Conservation (phyloP, 2,888 invertebrate species). For the Plebejus argus region DNA sequence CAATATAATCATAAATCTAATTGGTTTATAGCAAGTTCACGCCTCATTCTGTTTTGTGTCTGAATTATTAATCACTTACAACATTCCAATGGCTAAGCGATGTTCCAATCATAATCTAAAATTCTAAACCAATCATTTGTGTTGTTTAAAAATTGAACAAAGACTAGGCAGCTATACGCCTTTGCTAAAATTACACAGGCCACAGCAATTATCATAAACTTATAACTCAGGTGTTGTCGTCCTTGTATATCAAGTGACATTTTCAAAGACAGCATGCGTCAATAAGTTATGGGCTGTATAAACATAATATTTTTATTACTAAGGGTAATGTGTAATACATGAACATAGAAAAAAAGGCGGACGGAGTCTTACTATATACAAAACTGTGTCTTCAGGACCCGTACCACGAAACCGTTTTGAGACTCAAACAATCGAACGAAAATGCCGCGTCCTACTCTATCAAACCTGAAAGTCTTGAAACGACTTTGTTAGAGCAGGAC, state of each 20-base stretch:
- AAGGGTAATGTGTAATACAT: no score
- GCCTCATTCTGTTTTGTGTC: not conserved
- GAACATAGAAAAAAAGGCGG: no score
- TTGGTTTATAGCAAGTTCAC: not conserved
- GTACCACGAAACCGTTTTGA: no score
- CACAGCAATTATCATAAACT: no score
- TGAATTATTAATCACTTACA: not conserved
- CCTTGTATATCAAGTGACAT: not conserved
- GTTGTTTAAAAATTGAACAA: not conserved
- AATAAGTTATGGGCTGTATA: not conserved
- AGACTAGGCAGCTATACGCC: not conserved
- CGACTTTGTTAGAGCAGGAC: no score
- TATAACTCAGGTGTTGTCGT: no score
- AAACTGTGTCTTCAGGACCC: no score
- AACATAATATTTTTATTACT: no score
- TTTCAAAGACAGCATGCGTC: not conserved
- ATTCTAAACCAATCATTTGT: not conserved
- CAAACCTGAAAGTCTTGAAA: no score
- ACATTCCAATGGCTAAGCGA: slow-evolving; percentile 2
- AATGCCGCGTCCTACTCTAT: no score
- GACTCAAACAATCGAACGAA: no score
- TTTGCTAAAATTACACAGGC: not conserved
- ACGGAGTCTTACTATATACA: no score
- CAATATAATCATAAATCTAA: slow-evolving; percentile 1
- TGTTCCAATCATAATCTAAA: not conserved